A percentile compares a stretch with the other conserved stretches of the same genome.
These are phyloP conservation scores for Neodiprion fabricii DNA, from an alignment of 1,140 invertebrate genomes.

Conservation along the genomic window DNA sequence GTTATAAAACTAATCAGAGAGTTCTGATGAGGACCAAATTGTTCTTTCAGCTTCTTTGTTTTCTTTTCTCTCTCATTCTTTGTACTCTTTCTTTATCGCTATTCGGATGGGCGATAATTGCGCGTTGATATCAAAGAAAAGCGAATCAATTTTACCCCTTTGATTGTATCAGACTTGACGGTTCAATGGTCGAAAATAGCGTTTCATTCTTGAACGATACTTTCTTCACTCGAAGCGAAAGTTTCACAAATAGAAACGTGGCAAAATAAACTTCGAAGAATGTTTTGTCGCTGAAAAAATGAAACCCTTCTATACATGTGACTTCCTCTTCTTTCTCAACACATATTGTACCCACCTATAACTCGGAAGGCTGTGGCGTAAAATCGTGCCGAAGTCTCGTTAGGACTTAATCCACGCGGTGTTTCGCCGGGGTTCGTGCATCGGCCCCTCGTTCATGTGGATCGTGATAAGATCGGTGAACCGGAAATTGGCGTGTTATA, in stretches of 20 bases:
- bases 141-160: too few relatives aligned
- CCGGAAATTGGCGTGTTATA: slow-evolving; percentile 2
- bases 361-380: neutral
- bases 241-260: neutral
- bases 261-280: neutral
- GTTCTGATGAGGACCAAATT: too few relatives aligned
- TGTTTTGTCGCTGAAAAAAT: neutral
- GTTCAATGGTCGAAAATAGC: neutral
- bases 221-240: neutral
- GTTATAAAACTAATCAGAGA: too few relatives aligned
- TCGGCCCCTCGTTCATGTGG: neutral
- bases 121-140: too few relatives aligned
- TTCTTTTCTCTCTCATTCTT: neutral
- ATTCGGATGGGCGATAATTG: slow-evolving; percentile 2
- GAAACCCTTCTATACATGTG: neutral
- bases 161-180: neutral
- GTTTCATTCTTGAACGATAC: neutral
- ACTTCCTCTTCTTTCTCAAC: neutral
- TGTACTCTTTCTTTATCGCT: slow-evolving; percentile 8
- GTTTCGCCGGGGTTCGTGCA: slow-evolving; percentile 2
- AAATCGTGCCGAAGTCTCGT: neutral
- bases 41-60: too few relatives aligned
- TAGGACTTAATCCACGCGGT: neutral
- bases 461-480: neutral
- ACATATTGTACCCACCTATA: too few relatives aligned